Evolutionary conservation across 2,113 vertebrate genomes (phyloP).

Genomic region (Otolemur garnettii): DNA sequence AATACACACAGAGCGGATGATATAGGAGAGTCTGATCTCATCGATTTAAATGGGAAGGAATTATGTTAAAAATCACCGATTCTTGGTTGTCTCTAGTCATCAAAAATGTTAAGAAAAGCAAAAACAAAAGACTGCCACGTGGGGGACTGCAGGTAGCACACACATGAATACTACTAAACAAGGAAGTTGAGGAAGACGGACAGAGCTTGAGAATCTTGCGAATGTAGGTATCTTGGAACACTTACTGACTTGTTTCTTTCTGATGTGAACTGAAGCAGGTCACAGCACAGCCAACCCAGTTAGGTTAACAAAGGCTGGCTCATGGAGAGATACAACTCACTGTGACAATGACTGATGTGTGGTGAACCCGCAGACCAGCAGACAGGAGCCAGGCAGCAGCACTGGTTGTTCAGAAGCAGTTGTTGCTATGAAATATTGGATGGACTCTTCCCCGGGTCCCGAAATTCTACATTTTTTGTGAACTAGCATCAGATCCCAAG

Average conservation of each 20-base stretch:
- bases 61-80: not conserved
- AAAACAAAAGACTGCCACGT: not conserved
- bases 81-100: not conserved
- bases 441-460: not conserved
- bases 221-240: slow-evolving; percentile 59
- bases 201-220: not conserved
- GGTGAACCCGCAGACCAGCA: too few species aligned
- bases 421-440: not conserved
- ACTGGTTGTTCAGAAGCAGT: not conserved
- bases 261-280: not conserved
- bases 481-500: not conserved
- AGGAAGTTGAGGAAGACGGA: not conserved
- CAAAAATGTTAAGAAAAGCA: not conserved
- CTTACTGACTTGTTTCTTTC: slow-evolving; percentile 35
- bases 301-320: not conserved
- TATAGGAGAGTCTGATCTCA: accelerated
- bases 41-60: accelerated
- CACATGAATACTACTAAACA: not conserved
- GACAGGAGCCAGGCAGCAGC: accelerated
- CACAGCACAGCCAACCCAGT: too few species aligned
- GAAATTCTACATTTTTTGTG: not conserved
- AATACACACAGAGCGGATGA: accelerated
- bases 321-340: accelerated
- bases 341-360: not conserved
- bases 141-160: not conserved